These are phyloP conservation scores for Beaufortia kweichowensis DNA, from an alignment of 2,113 vertebrate species.

Conservation along the genomic window DNA sequence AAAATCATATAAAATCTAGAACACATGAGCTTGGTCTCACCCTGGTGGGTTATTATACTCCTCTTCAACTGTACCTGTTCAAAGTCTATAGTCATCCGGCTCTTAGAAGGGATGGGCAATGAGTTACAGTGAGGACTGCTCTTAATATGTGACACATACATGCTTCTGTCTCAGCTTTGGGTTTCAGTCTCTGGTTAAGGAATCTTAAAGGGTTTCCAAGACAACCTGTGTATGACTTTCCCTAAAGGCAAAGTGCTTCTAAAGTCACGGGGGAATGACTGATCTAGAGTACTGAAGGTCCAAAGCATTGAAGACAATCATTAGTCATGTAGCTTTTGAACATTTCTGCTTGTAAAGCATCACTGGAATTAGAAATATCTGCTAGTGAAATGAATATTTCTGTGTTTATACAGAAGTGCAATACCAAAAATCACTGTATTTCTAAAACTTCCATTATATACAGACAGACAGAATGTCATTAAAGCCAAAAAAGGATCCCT, in stretches of 20 bases:
- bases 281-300: background rate
- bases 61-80: slow-evolving; percentile 9
- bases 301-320: slow-evolving; percentile 1
- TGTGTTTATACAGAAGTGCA: too few relatives aligned
- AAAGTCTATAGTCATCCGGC: slow-evolving; percentile 17
- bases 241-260: slow-evolving; percentile 38
- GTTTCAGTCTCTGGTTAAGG: slow-evolving; percentile 26
- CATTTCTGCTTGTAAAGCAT: background rate
- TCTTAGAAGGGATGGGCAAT: slow-evolving; percentile 14
- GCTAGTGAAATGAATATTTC: too few relatives aligned
- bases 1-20: background rate
- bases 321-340: background rate
- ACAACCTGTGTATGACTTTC: slow-evolving; percentile 44
- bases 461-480: background rate
- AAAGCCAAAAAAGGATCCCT: background rate
- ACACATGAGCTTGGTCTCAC: background rate
- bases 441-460: too few relatives aligned
- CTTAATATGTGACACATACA: slow-evolving; percentile 37
- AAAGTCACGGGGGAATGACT: background rate
- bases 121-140: slow-evolving; percentile 20
- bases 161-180: background rate
- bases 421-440: too few relatives aligned
- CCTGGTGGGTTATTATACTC: background rate
- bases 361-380: background rate
- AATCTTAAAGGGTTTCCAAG: slow-evolving; percentile 42